Evolutionary conservation across 2,113 vertebrate species (phyloP).

Genomic region (Sinosuthora webbiana): DNA sequence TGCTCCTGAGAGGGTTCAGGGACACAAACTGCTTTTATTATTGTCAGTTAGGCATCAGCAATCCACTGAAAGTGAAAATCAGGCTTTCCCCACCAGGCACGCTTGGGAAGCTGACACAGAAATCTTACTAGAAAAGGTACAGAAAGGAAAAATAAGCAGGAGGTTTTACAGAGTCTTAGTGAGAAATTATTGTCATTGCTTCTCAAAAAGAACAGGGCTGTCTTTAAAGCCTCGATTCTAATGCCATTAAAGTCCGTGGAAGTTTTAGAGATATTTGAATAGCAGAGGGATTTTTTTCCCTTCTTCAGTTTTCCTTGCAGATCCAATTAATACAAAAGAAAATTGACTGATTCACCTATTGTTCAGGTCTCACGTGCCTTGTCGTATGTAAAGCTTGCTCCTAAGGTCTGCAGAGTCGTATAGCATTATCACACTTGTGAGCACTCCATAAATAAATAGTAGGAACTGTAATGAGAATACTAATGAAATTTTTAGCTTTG

Average conservation of each 20-base stretch:
- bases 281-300: neutral
- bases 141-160: slow-evolving; percentile 5
- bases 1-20: slow-evolving; percentile 3
- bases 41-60: slow-evolving; percentile 39
- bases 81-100: neutral
- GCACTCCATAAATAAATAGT: slow-evolving; percentile 33
- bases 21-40: slow-evolving; percentile 25
- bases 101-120: neutral
- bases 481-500: slow-evolving; percentile 34
- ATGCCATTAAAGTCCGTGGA: neutral
- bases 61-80: slow-evolving; percentile 8
- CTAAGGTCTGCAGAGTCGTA: neutral
- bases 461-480: slow-evolving; percentile 23
- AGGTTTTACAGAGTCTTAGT: slow-evolving; percentile 5
- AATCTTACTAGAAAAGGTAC: neutral
- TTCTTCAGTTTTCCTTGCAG: neutral
- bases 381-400: neutral
- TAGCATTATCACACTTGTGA: neutral
- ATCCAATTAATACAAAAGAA: slow-evolving; percentile 30
- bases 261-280: neutral
- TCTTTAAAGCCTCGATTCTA: neutral
- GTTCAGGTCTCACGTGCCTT: neutral
- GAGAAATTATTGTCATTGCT: slow-evolving; percentile 2
- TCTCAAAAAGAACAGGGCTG: neutral
- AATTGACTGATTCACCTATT: slow-evolving; percentile 33